Evolutionary conservation across 2,888 invertebrate species (phyloP), one percentile per base, ranked within the genome.

Genomic region (Tolmerus cingulatus): DNA sequence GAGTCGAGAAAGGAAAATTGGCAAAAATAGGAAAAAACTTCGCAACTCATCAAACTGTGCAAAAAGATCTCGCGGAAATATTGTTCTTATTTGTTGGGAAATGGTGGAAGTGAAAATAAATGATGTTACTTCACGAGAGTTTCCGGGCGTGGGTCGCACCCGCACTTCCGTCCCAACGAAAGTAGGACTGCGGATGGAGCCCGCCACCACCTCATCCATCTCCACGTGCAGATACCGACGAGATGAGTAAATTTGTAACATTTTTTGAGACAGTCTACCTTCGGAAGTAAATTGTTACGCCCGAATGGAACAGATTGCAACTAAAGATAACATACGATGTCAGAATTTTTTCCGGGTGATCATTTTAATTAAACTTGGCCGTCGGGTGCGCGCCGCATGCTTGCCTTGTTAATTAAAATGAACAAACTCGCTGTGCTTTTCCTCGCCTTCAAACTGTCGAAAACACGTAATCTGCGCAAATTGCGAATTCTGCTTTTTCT

Each of bases 51-150:
- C 86, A 78, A 77, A 86, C 16, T 86, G 78, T 19, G 77, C 30
- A 78, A 46, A 78, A 86, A 77, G 77, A 37, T 77, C 55, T 57
- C 86, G 77, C 86, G 40, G 23, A 78, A 86, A 82, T 86, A 86
- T 86, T 86, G 77, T 86, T 78, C 86, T 86, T 86, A 86, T 86
- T 86, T 86, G 77, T 34, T 86, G 51, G n/a, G 27, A 86, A 86
- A 86, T 86, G 23, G 14, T 78, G 37, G 77, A 77, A 86, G 86
- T 78, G 86, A 86, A 86, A 86, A 86, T 57, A 77, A 86, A 86
- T 77, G 78, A 86, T 86, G 57, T 86, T 86, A 86, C 51, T 86
- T 86, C 40, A 37, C 34, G 78, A 78, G 43, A 43, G 66, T 23
- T 66, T 66, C 27, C 66, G 66, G 66, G 66, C 66, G 12, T 27